These are phyloP conservation scores for Rhopilema esculentum DNA, from an alignment of 30 jellyfish, hydroid and myxozoan genomes.

Conservation along the genomic window DNA sequence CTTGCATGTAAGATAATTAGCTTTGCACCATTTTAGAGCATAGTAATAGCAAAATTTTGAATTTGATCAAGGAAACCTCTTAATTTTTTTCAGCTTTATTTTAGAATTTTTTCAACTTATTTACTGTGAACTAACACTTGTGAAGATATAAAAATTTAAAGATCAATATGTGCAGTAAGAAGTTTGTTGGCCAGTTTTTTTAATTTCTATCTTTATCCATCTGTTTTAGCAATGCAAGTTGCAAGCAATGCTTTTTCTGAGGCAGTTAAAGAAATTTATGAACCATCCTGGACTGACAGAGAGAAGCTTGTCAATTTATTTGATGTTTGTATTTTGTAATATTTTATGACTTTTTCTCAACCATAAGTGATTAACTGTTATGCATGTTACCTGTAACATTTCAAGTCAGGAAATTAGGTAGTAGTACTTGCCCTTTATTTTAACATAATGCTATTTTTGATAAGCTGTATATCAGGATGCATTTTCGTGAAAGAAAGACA, in stretches of 20 bases:
- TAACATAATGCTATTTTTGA: no score
- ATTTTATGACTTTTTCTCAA: neutral
- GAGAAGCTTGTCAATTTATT: constrained; percentile 61
- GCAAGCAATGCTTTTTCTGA: constrained; percentile 94
- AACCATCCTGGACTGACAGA: constrained; percentile 85
- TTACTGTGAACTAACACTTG: no score
- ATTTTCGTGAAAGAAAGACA: no score
- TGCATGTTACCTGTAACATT: neutral
- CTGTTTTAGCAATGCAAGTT: constrained; percentile 89
- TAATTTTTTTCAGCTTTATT: no score
- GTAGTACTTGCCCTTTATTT: no score
- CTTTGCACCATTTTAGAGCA: neutral
- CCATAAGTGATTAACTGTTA: no score
- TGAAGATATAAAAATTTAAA: no score
- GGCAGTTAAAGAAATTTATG: constrained; percentile 94
- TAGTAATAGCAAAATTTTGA: neutral
- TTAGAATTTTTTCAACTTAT: no score
- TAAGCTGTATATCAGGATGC: no score
- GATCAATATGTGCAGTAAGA: no score
- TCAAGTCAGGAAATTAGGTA: no score
- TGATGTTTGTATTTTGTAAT: constrained; percentile 49
- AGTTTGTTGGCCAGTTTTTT: neutral
- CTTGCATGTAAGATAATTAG: constrained; percentile 76
- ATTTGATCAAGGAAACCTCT: no score
- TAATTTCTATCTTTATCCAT: neutral